Conservation (phyloP, 1,140 invertebrate species). For the Platyura marginata region DNA sequence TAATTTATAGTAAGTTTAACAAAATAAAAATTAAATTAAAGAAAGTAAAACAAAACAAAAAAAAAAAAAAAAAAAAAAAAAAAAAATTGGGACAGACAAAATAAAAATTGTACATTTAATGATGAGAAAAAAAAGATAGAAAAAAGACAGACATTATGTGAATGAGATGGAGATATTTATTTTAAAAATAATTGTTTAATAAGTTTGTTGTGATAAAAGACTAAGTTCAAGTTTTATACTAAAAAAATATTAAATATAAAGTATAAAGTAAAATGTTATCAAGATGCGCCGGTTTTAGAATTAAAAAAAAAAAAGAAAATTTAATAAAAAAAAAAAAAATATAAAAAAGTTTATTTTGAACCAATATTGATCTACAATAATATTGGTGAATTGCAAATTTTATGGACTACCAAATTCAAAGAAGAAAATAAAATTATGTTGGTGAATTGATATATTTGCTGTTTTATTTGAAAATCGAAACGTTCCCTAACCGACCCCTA, state of each 20-base stretch:
- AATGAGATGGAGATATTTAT: not conserved
- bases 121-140: too few species aligned
- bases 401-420: not conserved
- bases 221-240: slow-evolving; percentile 1
- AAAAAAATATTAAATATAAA: slow-evolving; percentile 2
- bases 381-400: not conserved
- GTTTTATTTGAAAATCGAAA: too few species aligned
- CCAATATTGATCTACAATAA: not conserved
- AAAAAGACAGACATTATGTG: slow-evolving; percentile 2
- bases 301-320: not conserved
- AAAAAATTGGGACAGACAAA: slow-evolving; percentile 2
- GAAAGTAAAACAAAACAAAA: too few species aligned
- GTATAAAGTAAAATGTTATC: slow-evolving; percentile 1
- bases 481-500: too few species aligned
- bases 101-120: slow-evolving; percentile 2
- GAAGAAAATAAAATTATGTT: not conserved
- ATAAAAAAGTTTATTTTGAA: not conserved
- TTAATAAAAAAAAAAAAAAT: not conserved
- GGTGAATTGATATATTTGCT: not conserved
- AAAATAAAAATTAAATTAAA: too few species aligned
- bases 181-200: slow-evolving; percentile 3
- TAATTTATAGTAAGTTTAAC: too few species aligned
- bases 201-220: slow-evolving; percentile 4
- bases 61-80: slow-evolving; percentile 1
- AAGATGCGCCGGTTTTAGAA: not conserved